Evolutionary conservation across 1,140 invertebrate species (phyloP).

Genomic region (Chionoecetes opilio): DNA sequence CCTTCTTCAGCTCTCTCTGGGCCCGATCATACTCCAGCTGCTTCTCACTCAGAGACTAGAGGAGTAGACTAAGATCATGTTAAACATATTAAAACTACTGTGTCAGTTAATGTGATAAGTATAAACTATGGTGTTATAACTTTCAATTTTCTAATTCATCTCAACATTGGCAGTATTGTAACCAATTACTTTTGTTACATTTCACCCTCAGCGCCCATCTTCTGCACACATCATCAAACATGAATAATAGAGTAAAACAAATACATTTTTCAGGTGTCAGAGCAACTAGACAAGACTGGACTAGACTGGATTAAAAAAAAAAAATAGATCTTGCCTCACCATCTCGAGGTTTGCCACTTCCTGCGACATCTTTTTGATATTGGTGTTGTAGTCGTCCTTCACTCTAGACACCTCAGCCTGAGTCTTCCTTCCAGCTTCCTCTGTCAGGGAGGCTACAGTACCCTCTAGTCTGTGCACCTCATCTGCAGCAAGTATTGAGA

Average conservation of each 20-base stretch:
- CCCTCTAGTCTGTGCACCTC: constrained; percentile 58
- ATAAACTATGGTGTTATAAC: too few species aligned
- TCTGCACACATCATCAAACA: too few species aligned
- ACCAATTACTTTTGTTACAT: too few species aligned
- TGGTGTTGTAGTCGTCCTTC: constrained; percentile 68
- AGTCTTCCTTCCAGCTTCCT: constrained; percentile 59
- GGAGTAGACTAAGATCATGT: neutral
- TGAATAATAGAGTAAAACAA: too few species aligned
- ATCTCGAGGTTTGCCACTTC: constrained; percentile 60
- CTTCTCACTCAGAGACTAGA: constrained; percentile 59
- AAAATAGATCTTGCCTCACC: neutral
- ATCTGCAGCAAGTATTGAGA: constrained; percentile 37
- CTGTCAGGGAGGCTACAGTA: constrained; percentile 60
- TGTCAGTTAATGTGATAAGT: neutral
- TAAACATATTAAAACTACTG: neutral
- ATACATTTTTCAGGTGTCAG: too few species aligned
- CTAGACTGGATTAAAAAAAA: neutral
- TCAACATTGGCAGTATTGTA: too few species aligned
- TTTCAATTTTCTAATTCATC: too few species aligned
- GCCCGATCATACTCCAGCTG: constrained; percentile 42
- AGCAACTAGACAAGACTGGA: too few species aligned
- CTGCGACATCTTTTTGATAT: constrained; percentile 64
- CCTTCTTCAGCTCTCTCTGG: constrained; percentile 44
- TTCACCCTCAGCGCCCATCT: too few species aligned
- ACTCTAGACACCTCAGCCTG: constrained; percentile 65